phyloP scores from a whole-genome alignment of 1,140 invertebrate genomes.

The Ceratina australensis region DNA sequence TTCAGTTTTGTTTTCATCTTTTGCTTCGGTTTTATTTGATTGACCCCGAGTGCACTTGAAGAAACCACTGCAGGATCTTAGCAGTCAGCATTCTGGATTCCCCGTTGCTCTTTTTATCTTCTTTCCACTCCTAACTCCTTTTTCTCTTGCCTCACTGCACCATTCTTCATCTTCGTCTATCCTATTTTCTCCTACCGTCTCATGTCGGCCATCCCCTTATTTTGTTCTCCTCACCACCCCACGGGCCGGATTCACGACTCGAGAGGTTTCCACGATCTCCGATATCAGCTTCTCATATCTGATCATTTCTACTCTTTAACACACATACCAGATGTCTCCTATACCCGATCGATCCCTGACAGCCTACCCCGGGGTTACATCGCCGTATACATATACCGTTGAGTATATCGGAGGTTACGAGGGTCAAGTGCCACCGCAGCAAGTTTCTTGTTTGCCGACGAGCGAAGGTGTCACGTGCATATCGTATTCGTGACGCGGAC shows the following conservation, averaged over 20 bases:
- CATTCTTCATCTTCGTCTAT: neutral
- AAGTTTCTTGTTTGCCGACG: conserved; percentile 14
- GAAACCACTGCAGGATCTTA: conserved; percentile 28
- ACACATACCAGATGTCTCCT: conserved; percentile 1
- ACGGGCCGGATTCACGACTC: neutral
- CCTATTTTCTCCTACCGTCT: neutral
- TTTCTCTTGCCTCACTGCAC: neutral
- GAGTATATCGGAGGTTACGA: neutral
- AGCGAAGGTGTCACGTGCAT: conserved; percentile 14
- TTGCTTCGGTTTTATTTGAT: conserved; percentile 51
- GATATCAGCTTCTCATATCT: conserved; percentile 33
- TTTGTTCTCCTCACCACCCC: neutral
- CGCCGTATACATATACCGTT: conserved; percentile 18
- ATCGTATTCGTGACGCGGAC: conserved; percentile 9
- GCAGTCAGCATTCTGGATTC: conserved; percentile 55
- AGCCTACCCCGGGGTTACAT: neutral
- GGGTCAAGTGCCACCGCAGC: conserved; percentile 28
- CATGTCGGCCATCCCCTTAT: neutral
- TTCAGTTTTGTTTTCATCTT: neutral
- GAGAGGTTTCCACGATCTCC: conserved; percentile 25
- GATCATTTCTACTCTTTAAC: conserved; percentile 39
- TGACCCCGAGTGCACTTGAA: conserved; percentile 38
- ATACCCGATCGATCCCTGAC: neutral
- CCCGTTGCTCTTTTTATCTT: conserved; percentile 9
- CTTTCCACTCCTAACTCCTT: neutral